Conservation (phyloP, 2,888 invertebrate species). For the Sesia apiformis region DNA sequence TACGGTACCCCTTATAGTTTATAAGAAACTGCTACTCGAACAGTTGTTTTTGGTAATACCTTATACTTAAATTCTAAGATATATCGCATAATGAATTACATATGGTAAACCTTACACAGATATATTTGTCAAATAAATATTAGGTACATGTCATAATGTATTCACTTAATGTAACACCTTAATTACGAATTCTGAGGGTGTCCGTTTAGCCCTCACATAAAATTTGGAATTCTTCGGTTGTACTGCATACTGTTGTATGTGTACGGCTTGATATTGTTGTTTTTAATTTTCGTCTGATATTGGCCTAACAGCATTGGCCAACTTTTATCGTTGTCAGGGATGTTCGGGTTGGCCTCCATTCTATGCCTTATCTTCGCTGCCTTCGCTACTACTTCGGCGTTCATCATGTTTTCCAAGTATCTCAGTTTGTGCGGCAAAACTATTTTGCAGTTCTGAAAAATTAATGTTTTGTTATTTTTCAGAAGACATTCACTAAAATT, state of each 20-base stretch:
- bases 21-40: too few species aligned
- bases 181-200: too few species aligned
- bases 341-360: constrained; percentile 49
- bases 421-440: constrained; percentile 57
- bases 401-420: constrained; percentile 62
- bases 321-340: constrained; percentile 50
- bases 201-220: constrained; percentile 1
- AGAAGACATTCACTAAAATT: too few species aligned
- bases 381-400: constrained; percentile 58
- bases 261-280: constrained; percentile 8
- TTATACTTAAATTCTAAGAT: too few species aligned
- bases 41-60: too few species aligned
- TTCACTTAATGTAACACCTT: too few species aligned
- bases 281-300: constrained; percentile 40
- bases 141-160: too few species aligned
- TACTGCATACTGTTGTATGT: constrained; percentile 24
- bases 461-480: neutral
- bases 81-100: too few species aligned
- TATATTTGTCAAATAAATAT: too few species aligned
- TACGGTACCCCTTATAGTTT: too few species aligned
- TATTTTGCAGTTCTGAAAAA: constrained; percentile 50
- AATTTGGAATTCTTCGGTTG: constrained; percentile 29
- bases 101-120: too few species aligned
- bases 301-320: constrained; percentile 42
- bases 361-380: constrained; percentile 53